These are phyloP conservation scores for Catalaphyllia jardinei DNA, from an alignment of 64 coral and sea anemone species.

Conservation along the genomic window DNA sequence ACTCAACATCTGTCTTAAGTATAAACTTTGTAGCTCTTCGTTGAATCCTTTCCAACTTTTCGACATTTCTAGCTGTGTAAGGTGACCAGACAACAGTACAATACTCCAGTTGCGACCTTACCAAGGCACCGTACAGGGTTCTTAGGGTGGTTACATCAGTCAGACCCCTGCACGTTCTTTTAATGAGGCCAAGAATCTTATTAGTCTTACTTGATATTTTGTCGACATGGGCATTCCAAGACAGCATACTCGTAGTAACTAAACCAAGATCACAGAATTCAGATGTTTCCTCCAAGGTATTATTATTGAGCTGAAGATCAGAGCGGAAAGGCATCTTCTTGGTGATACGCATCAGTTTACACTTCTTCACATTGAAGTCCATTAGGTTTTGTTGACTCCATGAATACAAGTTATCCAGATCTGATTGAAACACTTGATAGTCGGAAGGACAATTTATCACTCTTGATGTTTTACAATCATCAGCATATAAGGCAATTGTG, in stretches of 20 bases:
- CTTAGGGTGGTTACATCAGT: constrained; percentile 9
- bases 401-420: background rate
- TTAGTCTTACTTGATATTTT: background rate
- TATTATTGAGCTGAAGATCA: too few relatives aligned
- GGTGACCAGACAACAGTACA: constrained; percentile 37
- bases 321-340: too few relatives aligned
- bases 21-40: background rate
- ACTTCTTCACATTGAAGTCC: constrained; percentile 1
- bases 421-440: background rate
- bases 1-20: too few relatives aligned
- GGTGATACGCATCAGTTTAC: too few relatives aligned
- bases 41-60: constrained; percentile 24
- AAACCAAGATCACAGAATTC: too few relatives aligned
- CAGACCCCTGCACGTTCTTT: background rate
- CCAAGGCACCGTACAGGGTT: background rate
- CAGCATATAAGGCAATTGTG: constrained; percentile 12
- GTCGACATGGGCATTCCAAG: too few relatives aligned
- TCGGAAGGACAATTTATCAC: background rate
- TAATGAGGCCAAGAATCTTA: background rate
- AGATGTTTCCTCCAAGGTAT: too few relatives aligned
- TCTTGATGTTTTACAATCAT: constrained; percentile 40
- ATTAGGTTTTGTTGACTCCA: constrained; percentile 16
- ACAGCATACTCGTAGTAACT: too few relatives aligned
- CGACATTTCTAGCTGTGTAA: constrained; percentile 6
- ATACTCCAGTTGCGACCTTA: constrained; percentile 47